These are phyloP conservation scores for Xiphorhynchus erythropygius DNA, from an alignment of 2,797 vertebrate genomes.

Conservation along the genomic window DNA sequence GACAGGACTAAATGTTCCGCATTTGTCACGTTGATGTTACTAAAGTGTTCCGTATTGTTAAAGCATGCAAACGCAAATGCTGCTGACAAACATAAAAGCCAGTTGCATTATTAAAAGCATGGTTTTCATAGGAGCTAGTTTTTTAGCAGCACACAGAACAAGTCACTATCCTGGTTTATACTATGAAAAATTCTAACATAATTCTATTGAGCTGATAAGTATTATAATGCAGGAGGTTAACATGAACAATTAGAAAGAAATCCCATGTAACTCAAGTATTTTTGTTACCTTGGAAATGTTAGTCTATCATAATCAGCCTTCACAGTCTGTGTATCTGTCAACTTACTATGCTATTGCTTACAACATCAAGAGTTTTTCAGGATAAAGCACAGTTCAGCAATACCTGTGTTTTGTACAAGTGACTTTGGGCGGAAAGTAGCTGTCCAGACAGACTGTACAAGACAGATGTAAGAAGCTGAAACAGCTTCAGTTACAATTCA, in stretches of 20 bases:
- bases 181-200: not conserved
- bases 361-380: not conserved
- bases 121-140: not conserved
- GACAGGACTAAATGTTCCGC: not conserved
- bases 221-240: not conserved
- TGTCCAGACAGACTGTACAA: not conserved
- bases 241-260: not conserved
- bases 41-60: not conserved
- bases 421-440: not conserved
- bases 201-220: not conserved
- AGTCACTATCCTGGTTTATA: not conserved
- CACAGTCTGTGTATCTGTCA: not conserved
- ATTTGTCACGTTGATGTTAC: not conserved
- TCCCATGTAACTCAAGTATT: not conserved
- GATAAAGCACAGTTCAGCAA: not conserved
- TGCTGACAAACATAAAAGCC: slow-evolving; percentile 20
- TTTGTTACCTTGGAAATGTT: not conserved
- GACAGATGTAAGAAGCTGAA: not conserved
- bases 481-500: not conserved
- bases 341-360: not conserved
- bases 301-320: not conserved
- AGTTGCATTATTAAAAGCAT: slow-evolving; percentile 24
- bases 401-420: not conserved
- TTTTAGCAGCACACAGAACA: not conserved
- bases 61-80: not conserved